Conservation (phyloP, 2,113 vertebrate species). For the Forbesichthys agassizii region DNA sequence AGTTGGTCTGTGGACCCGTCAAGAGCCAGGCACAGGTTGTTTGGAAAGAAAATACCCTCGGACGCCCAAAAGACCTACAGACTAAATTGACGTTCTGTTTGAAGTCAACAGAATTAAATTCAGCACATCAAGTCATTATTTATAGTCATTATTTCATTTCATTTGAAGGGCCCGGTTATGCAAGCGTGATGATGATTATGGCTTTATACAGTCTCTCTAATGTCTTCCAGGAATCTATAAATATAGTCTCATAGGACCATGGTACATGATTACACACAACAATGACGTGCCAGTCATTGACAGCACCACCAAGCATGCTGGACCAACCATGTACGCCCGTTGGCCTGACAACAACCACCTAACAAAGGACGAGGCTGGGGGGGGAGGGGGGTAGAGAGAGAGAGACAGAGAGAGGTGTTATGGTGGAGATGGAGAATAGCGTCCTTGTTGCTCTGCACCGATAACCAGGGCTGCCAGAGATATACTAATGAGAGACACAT, state of each 20-base stretch:
- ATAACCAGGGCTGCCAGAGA: constrained; percentile 45
- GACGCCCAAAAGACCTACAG: too few species aligned
- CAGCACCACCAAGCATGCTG: neutral
- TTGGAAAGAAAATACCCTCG: neutral
- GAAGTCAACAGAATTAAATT: too few species aligned
- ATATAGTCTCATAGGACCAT: constrained; percentile 2
- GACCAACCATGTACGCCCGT: constrained; percentile 1
- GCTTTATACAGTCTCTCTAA: neutral
- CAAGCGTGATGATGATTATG: neutral
- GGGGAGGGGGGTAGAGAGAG: constrained; percentile 8
- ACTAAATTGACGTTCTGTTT: too few species aligned
- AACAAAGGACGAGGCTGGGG: neutral
- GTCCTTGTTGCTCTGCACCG: constrained; percentile 53
- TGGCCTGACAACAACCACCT: neutral
- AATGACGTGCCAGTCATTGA: neutral
- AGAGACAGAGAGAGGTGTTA: neutral
- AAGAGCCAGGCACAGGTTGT: neutral
- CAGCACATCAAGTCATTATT: constrained; percentile 16
- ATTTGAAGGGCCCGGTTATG: constrained; percentile 1
- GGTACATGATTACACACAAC: constrained; percentile 9
- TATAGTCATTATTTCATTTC: neutral
- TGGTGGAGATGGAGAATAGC: constrained; percentile 39
- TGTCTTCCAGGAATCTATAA: constrained; percentile 23
- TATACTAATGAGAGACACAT: constrained; percentile 63
- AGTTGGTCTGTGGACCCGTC: too few species aligned